Evolutionary conservation across 1,140 invertebrate species (phyloP).

Genomic region (Vanessa atalanta): DNA sequence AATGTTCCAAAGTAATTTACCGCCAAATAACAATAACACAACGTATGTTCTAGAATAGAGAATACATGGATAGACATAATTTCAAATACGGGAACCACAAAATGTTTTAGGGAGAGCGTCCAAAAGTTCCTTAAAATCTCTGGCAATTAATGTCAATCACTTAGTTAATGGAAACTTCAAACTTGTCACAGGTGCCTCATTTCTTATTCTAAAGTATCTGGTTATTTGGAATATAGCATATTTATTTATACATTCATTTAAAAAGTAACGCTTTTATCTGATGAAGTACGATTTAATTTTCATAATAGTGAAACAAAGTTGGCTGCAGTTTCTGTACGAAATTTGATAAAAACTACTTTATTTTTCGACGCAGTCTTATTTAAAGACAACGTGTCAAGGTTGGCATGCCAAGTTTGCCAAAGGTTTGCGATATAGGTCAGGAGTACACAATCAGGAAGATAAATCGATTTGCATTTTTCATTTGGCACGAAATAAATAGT

Average conservation of each 20-base stretch:
- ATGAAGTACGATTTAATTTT: neutral
- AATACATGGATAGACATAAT: too few species aligned
- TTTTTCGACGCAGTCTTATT: conserved; percentile 8
- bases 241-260: neutral
- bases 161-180: too few species aligned
- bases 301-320: neutral
- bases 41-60: too few species aligned
- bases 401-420: conserved; percentile 22
- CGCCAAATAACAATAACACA: too few species aligned
- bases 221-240: neutral
- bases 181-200: neutral
- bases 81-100: too few species aligned
- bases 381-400: conserved; percentile 11
- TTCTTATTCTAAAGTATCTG: neutral
- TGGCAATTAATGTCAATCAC: too few species aligned
- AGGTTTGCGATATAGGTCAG: conserved; percentile 15
- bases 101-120: too few species aligned
- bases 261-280: neutral
- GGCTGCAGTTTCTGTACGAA: neutral
- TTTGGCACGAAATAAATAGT: conserved; percentile 17
- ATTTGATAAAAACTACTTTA: conserved; percentile 12
- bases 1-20: too few species aligned
- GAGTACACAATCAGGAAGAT: conserved; percentile 19
- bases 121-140: too few species aligned
- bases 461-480: conserved; percentile 25